Percentiles rank a stretch among this genome's conserved stretches.
Evolutionary conservation across 2,888 invertebrate species (phyloP).

Genomic region (Amblyteles armatorius): DNA sequence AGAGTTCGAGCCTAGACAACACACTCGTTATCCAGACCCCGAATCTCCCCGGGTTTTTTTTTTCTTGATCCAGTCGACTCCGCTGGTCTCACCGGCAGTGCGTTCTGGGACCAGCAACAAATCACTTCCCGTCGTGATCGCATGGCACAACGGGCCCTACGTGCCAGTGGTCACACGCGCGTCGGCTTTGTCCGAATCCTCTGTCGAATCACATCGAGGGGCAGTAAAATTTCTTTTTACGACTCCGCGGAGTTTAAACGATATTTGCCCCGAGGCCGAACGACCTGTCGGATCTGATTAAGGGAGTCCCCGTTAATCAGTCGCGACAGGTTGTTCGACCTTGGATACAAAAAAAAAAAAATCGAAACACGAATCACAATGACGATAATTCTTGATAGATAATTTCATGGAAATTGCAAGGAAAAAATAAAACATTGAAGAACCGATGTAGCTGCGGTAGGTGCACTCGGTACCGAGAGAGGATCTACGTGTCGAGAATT

Average conservation of each 20-base stretch:
- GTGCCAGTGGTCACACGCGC: slow-evolving; percentile 56
- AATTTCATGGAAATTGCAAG: slow-evolving; percentile 9
- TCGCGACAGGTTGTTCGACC: too few relatives aligned
- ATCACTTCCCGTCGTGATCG: slow-evolving; percentile 53
- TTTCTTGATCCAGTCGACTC: slow-evolving; percentile 52
- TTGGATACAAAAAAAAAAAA: neutral
- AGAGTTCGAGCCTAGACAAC: slow-evolving; percentile 56
- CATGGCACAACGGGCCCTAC: slow-evolving; percentile 33
- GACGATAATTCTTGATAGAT: neutral
- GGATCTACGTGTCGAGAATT: slow-evolving; percentile 77
- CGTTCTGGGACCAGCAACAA: slow-evolving; percentile 63
- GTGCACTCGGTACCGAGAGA: slow-evolving; percentile 62
- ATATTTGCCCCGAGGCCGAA: slow-evolving; percentile 16
- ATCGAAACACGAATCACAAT: slow-evolving; percentile 2
- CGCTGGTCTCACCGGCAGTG: slow-evolving; percentile 49
- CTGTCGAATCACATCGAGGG: slow-evolving; percentile 52
- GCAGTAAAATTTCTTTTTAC: slow-evolving; percentile 59
- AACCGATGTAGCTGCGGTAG: slow-evolving; percentile 64
- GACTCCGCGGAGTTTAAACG: slow-evolving; percentile 43
- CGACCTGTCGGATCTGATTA: slow-evolving; percentile 17
- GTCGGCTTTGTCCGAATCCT: slow-evolving; percentile 38
- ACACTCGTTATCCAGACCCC: slow-evolving; percentile 63
- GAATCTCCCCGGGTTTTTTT: slow-evolving; percentile 56
- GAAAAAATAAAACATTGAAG: neutral
- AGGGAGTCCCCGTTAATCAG: slow-evolving; percentile 4